Evolutionary conservation across 2,888 invertebrate species (phyloP).

Genomic region (Malacosoma neustria): DNA sequence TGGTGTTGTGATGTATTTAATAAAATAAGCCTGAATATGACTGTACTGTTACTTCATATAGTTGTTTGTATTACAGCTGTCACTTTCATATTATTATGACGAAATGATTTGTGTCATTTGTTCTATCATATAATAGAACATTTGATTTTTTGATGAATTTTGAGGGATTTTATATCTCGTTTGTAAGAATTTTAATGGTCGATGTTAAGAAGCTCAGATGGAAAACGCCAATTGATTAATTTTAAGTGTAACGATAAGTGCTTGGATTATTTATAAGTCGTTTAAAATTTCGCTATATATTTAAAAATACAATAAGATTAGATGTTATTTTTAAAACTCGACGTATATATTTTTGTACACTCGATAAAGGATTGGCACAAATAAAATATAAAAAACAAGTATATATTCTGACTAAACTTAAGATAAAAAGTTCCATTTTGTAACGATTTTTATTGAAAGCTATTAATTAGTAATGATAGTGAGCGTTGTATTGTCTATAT

Average conservation of each 20-base stretch:
- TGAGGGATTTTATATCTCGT: too few relatives aligned
- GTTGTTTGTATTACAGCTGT: too few relatives aligned
- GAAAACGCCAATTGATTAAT: conserved; percentile 60
- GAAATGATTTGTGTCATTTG: too few relatives aligned
- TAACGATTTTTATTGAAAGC: conserved; percentile 49
- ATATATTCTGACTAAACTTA: conserved; percentile 44
- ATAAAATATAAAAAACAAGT: conserved; percentile 32
- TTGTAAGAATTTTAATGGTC: conserved; percentile 22
- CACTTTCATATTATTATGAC: too few relatives aligned
- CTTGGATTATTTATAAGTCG: conserved; percentile 52
- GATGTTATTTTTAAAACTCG: conserved; percentile 47
- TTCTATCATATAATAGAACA: too few relatives aligned
- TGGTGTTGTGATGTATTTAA: too few relatives aligned
- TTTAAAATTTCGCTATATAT: conserved; percentile 41
- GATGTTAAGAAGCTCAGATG: conserved; percentile 51
- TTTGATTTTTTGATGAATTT: too few relatives aligned
- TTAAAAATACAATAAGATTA: conserved; percentile 46
- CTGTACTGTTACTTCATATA: too few relatives aligned
- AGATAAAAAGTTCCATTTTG: conserved; percentile 57
- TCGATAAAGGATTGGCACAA: conserved; percentile 65
- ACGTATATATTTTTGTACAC: conserved; percentile 70
- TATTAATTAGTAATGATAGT: conserved; percentile 59
- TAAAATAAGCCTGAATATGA: too few relatives aligned
- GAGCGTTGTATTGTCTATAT: conserved; percentile 70
- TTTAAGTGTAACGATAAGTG: conserved; percentile 56